Evolutionary conservation across 2,113 vertebrate genomes (phyloP).

Genomic region (Lophius piscatorius): DNA sequence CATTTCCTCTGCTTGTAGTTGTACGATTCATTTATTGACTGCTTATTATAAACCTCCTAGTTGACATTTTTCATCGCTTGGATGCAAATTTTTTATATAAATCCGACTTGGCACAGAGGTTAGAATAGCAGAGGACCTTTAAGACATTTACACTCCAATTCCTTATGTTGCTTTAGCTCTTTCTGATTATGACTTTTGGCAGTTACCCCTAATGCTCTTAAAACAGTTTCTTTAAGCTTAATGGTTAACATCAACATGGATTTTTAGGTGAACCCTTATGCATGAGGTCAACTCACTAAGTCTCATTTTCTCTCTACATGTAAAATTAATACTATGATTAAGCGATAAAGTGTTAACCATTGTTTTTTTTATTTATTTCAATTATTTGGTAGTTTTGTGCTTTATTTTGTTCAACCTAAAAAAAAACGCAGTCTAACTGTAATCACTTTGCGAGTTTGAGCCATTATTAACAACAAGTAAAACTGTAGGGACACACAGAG

Average conservation of each 20-base stretch:
- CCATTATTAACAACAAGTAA: background rate
- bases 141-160: slow-evolving; percentile 49
- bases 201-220: too few species aligned
- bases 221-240: too few species aligned
- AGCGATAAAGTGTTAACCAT: background rate
- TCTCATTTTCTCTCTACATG: background rate
- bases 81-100: slow-evolving; percentile 49
- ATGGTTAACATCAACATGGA: too few species aligned
- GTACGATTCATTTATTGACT: slow-evolving; percentile 39
- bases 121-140: slow-evolving; percentile 50
- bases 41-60: slow-evolving; percentile 21
- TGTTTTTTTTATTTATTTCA: too few species aligned
- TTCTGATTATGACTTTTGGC: slow-evolving; percentile 41
- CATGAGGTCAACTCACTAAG: background rate
- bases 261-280: background rate
- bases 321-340: background rate
- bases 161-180: slow-evolving; percentile 50
- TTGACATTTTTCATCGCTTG: slow-evolving; percentile 45
- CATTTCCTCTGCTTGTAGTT: slow-evolving; percentile 45
- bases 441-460: background rate
- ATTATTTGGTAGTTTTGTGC: background rate
- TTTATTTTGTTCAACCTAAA: background rate
- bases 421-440: background rate
- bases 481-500: background rate
- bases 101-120: slow-evolving; percentile 50